Conservation (phyloP, 2,888 invertebrate species). For the Netelia melanura region DNA sequence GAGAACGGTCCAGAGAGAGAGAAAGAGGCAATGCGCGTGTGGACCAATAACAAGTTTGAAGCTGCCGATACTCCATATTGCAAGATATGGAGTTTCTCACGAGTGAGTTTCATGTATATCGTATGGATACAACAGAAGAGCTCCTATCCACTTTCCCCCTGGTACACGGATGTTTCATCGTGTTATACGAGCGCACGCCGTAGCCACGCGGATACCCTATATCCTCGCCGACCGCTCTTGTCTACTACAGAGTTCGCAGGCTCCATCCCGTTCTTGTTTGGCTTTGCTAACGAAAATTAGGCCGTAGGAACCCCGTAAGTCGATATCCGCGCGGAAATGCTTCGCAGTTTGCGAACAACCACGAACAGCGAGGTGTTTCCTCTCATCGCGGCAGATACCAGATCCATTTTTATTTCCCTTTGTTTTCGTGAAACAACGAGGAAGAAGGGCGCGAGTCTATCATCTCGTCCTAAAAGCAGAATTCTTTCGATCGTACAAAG, state of each 20-base stretch:
- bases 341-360: conserved; percentile 33
- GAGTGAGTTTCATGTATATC: neutral
- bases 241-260: conserved; percentile 13
- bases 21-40: no score
- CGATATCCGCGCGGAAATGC: conserved; percentile 53
- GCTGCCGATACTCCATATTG: conserved; percentile 19
- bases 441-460: neutral
- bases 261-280: conserved; percentile 32
- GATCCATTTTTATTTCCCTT: neutral
- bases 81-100: conserved; percentile 20
- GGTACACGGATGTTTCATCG: neutral
- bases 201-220: conserved; percentile 32
- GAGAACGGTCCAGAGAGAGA: no score
- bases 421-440: neutral
- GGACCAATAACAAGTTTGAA: conserved; percentile 26
- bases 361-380: conserved; percentile 5
- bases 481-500: neutral
- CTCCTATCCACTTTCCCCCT: neutral
- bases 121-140: conserved; percentile 5
- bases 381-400: neutral
- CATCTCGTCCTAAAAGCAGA: neutral
- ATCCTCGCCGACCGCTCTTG: conserved; percentile 27
- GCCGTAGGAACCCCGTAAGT: conserved; percentile 47
- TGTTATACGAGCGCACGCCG: conserved; percentile 16
- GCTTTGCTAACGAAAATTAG: conserved; percentile 52